These are phyloP conservation scores for Sapayoa aenigma DNA, from an alignment of 2,113 vertebrate species.

Conservation along the genomic window DNA sequence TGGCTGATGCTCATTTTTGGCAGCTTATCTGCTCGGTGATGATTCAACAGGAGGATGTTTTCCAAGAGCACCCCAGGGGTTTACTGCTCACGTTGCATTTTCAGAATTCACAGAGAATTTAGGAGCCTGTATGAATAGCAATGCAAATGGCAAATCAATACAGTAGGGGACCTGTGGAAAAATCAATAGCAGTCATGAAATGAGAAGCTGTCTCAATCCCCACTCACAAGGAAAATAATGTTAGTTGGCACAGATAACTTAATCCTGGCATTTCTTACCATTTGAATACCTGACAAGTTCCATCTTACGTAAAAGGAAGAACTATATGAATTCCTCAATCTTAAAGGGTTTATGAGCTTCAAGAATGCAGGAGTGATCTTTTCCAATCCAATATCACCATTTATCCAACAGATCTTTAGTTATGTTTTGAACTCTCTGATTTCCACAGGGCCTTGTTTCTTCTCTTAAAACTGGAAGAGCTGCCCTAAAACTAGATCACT, in stretches of 20 bases:
- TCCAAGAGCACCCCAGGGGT: not conserved
- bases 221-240: not conserved
- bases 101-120: not conserved
- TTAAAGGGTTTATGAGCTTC: not conserved
- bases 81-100: not conserved
- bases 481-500: not conserved
- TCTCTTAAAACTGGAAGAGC: not conserved
- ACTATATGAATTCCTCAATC: not conserved
- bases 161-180: not conserved
- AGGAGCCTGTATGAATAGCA: not conserved
- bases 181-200: not conserved
- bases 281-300: not conserved
- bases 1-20: not conserved
- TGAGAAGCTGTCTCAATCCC: not conserved
- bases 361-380: not conserved
- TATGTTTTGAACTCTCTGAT: not conserved
- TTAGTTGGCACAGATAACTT: not conserved
- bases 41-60: not conserved
- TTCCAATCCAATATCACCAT: not conserved
- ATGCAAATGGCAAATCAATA: not conserved
- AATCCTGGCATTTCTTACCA: not conserved
- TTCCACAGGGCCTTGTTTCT: not conserved
- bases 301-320: not conserved
- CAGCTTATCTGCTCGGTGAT: not conserved
- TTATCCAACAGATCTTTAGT: not conserved